Base-by-base conservation (phyloP, 2,888 invertebrate genomes). In the Dynastes grantii region DNA sequence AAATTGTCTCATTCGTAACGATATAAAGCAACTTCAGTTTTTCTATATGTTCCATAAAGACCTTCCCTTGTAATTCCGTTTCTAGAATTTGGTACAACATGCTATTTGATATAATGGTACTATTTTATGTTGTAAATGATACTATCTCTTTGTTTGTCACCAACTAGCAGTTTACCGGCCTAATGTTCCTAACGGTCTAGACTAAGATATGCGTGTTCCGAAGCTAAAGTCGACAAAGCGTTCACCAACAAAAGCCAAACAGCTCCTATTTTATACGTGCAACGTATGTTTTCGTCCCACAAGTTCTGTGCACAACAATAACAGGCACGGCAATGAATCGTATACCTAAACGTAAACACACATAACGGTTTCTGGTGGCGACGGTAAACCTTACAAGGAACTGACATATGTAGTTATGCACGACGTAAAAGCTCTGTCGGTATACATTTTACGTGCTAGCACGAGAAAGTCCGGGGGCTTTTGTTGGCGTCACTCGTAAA, bases 191-290 rank as follows among this genome's bases (percentile, higher is more conserved):
- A 63, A 13, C 8, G 32, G 8, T 63, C 63, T 6, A 32, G 16
- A 55, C 22, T 55, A 6, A 55, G 55, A 13, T 32, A 32, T 32
- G 63, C 63, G 63, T 63, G 63, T 97, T 68, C n/a, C 8, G 51
- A 22, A 22, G 49, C 9, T 29, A 51, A 22, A 68, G 68, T 51
- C 29, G 51, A 68, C 68, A 51, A 49, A 68, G 51, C 63, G 27
- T 29, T 63, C 32, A 29, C 51, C 51, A 51, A 68, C 68, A 68
- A 68, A 68, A 68, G 51, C 68, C 16, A 16, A 53, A 51, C 67
- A 49, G 67, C 16, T 49, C 16, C 49, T 67, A 67, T 67, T 67
- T 67, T 67, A 67, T 49, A 49, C 22, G 49, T 49, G 64, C 45
- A 11, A 49, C 65, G 45, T 67, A 67, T 67, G 8, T 45, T 45